phyloP scores from a whole-genome alignment of 2,888 invertebrate species.

The Lithodes maja region DNA sequence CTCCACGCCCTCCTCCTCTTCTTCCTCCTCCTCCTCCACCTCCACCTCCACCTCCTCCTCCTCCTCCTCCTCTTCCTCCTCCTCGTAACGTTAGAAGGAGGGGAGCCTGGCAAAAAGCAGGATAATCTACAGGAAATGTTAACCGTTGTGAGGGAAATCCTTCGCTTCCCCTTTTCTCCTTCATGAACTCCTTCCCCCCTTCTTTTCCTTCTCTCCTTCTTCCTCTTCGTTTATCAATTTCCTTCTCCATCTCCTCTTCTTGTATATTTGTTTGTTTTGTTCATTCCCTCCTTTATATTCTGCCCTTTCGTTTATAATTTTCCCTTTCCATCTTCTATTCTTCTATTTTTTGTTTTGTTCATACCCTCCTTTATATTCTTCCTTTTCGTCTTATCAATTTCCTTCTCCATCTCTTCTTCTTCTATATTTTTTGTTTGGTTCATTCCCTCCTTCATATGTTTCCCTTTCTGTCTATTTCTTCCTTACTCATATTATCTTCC shows the following conservation, averaged over 20 bases:
- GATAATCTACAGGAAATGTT: conserved; percentile 43
- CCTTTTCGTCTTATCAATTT: too few species aligned
- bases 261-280: neutral
- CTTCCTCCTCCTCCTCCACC: neutral
- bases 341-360: too few species aligned
- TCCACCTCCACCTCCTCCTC: neutral
- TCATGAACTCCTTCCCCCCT: neutral
- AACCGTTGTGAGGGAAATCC: conserved; percentile 46
- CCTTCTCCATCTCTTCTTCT: too few species aligned
- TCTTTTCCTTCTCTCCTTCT: neutral
- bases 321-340: neutral
- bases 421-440: too few species aligned
- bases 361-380: too few species aligned
- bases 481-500: too few species aligned
- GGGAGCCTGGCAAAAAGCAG: conserved; percentile 30
- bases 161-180: conserved; percentile 21
- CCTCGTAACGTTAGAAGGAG: neutral
- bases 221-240: neutral
- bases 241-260: neutral
- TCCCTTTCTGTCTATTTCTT: too few species aligned
- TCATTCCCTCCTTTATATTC: neutral
- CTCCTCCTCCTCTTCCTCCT: neutral
- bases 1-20: neutral
- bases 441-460: too few species aligned
- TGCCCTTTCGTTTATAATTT: neutral